Conservation (phyloP, 2,113 vertebrate genomes). For the Calidris pugnax region DNA sequence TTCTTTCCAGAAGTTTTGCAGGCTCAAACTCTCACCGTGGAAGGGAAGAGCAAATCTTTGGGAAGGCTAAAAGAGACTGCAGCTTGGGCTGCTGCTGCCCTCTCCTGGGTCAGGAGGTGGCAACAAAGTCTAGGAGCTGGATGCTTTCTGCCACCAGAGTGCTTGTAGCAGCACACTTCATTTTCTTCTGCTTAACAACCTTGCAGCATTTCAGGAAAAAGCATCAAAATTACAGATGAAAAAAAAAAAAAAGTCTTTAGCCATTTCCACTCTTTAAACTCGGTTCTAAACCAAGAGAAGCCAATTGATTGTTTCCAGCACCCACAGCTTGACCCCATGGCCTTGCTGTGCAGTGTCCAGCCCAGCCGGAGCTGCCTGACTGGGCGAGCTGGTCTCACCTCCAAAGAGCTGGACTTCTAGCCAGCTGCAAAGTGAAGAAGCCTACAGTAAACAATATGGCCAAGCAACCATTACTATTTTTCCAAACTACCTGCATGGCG, state of each 20-base stretch:
- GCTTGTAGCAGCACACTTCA: background rate
- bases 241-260: background rate
- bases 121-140: background rate
- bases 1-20: background rate
- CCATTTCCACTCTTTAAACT: background rate
- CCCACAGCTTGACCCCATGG: background rate
- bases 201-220: background rate
- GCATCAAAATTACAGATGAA: background rate
- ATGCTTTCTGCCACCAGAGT: background rate
- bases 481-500: background rate
- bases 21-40: accelerated
- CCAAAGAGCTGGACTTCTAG: background rate
- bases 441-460: background rate
- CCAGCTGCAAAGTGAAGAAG: background rate
- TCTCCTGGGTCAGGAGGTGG: conserved; percentile 29
- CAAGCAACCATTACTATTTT: background rate
- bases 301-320: background rate
- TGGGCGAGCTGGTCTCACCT: accelerated
- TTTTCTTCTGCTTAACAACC: background rate
- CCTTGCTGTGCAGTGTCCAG: background rate
- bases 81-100: conserved; percentile 45
- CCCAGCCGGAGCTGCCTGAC: background rate
- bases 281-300: background rate
- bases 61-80: background rate
- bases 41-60: background rate